phyloP scores from a whole-genome alignment of 2,797 vertebrate genomes.

The Avahi laniger region DNA sequence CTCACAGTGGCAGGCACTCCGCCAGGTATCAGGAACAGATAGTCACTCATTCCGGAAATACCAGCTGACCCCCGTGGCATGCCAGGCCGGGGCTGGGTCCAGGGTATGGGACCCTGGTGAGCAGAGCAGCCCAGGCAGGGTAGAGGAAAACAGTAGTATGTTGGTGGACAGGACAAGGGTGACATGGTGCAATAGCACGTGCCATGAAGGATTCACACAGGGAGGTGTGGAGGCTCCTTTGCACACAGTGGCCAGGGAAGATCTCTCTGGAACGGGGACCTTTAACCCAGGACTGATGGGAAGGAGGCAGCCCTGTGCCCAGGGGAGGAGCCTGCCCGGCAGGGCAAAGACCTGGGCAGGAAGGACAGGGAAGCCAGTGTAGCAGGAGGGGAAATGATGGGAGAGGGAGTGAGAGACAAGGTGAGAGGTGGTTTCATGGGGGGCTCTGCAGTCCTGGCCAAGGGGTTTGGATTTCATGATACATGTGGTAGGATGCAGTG shows the following conservation, averaged over 20 bases:
- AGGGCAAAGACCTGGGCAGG: background rate
- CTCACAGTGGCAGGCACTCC: background rate
- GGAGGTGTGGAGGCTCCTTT: rapidly evolving
- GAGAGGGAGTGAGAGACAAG: rapidly evolving
- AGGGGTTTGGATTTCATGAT: background rate
- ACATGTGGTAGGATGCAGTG: rapidly evolving
- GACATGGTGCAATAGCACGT: rapidly evolving
- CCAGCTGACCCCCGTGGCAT: rapidly evolving
- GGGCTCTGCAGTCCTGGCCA: rapidly evolving
- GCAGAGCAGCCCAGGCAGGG: background rate
- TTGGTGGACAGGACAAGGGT: background rate
- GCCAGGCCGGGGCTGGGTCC: background rate
- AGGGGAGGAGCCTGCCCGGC: background rate
- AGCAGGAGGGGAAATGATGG: rapidly evolving
- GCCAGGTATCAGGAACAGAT: background rate
- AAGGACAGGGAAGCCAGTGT: no score
- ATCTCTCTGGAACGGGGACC: background rate
- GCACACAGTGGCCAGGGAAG: rapidly evolving
- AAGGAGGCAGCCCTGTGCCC: background rate
- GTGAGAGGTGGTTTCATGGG: rapidly evolving
- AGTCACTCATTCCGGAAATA: background rate
- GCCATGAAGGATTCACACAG: background rate
- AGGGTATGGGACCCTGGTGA: background rate
- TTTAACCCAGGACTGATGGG: background rate
- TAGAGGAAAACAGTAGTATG: background rate